These are phyloP conservation scores for Chascanopsetta lugubris DNA, from an alignment of 2,113 vertebrate species.

Conservation along the genomic window DNA sequence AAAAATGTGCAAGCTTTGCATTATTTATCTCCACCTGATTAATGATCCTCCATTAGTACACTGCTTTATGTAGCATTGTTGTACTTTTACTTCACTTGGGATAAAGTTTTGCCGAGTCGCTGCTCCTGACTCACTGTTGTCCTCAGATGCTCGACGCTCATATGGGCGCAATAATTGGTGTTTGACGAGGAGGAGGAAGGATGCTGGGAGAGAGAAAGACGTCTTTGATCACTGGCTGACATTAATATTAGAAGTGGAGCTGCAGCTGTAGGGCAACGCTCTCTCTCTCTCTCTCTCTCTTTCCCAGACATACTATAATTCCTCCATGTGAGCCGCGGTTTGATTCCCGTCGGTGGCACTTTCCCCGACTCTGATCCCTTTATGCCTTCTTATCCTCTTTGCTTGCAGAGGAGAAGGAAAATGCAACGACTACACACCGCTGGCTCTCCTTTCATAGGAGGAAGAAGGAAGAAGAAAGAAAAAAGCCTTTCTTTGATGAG, in stretches of 20 bases:
- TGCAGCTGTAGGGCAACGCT: slow-evolving; percentile 44
- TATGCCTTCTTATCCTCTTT: slow-evolving; percentile 56
- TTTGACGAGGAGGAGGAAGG: slow-evolving; percentile 8
- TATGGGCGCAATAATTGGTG: background rate
- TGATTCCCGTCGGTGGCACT: slow-evolving; percentile 55
- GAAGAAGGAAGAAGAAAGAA: slow-evolving; percentile 3
- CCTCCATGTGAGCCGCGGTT: slow-evolving; percentile 47
- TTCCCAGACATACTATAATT: slow-evolving; percentile 53
- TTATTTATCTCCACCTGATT: no score
- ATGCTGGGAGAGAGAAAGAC: slow-evolving; percentile 13
- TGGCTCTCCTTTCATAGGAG: slow-evolving; percentile 45
- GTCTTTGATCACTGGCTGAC: slow-evolving; percentile 60
- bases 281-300: no score
- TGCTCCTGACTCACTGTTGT: slow-evolving; percentile 4
- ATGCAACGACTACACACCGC: slow-evolving; percentile 20
- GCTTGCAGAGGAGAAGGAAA: slow-evolving; percentile 23
- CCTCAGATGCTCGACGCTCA: background rate
- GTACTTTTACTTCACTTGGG: no score
- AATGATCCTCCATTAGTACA: no score
- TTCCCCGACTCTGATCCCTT: slow-evolving; percentile 57
- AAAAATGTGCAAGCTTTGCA: no score
- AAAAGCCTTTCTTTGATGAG: slow-evolving; percentile 41
- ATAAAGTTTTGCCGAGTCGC: background rate
- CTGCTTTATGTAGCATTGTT: no score
- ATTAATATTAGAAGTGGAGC: slow-evolving; percentile 52